Base-by-base conservation (phyloP, 2,888 invertebrate genomes). In the Papilio protenor region DNA sequence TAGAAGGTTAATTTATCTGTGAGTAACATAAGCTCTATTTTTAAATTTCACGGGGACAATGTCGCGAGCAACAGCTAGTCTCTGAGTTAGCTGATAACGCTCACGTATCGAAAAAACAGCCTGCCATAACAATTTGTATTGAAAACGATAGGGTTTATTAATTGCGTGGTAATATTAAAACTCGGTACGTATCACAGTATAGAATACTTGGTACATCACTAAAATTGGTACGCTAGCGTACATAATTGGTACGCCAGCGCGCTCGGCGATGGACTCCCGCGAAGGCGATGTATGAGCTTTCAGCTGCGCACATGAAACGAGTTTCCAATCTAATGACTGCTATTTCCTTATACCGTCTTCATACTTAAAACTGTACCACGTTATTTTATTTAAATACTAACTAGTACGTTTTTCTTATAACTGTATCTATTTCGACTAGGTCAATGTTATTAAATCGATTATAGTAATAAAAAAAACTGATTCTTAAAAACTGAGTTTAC, bases 241-340 rank as follows among this genome's bases (percentile, higher is more conserved):
- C n/a, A 27, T n/a, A 66, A 66, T 40, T 66, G 40, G 33, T 40
- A 40, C 40, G 66, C 12, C n/a, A 10, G n/a, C 40, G 40, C 66
- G 72, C 33, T 16, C 49, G 40, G 72, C 61, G 40, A 59, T 61
- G 61, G 77, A 73, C 77, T 66, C 76, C 59, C 64, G 66, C 66
- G 77, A 77, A 64, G 77, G 3, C 40, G 33, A 72, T 55, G 64
- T 73, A 40, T 74, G 74, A 70, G 74, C 74, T 74, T 77, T 74
- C 74, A 55, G 73, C 61, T 59, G 70, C n/a, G 45, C 3, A 59
- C 61, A 74, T 74, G 61, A 77, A 74, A 70, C 21, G 49, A 59
- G 72, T 73, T 72, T 52, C 64, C 64, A 49, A 23, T 77, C 33
- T 72, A 59, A 77, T 73, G 72, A 73, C 52, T 33, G 59, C 33